Evolutionary conservation across 2,888 invertebrate species (phyloP), one percentile per base, ranked within the genome.

Genomic region (Psococerastis gibbosa): DNA sequence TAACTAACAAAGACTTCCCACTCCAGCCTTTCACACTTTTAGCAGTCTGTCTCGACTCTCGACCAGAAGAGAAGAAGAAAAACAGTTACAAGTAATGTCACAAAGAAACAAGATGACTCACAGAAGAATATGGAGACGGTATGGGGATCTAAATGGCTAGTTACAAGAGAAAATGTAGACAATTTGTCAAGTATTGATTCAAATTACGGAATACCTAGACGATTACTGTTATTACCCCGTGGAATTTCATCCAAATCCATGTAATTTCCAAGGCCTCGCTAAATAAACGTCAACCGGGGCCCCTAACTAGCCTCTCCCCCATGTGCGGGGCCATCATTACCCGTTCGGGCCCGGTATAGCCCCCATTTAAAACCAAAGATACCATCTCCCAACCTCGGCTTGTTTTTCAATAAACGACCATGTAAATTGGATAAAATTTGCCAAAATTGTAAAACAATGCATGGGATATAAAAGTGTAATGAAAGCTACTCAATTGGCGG

Each of bases 201-300:
- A 8, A 34, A 34, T 34, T 17, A 34, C 35, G 13, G 13, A 34
- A 34, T 34, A 15, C 35, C 35, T 9, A 34, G 35, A 15, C 6
- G 13, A 34, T 34, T 34, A 15, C 35, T 34, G 35, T 34, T 34
- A 34, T 34, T 34, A 34, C 6, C 13, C n/a, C 15, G 15, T 8
- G 18, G 15, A 15, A 34, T 16, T 34, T 34, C 35, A 34, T 16
- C 35, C 35, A 34, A 34, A 34, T 34, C 6, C 18, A 34, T 34
- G 35, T 34, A 34, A 34, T 34, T 34, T 34, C 13, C 35, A 15
- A 34, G 8, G 35, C 18, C 9, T 34, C 35, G 35, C 35, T 34
- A 34, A 34, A 34, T 34, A 34, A 34, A 9, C 35, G 35, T 34
- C 35, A 34, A 34, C 35, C 13, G 16, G 8, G 13, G 27, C 27